phyloP scores from a whole-genome alignment of 2,797 vertebrate genomes.

The Parambassis ranga region DNA sequence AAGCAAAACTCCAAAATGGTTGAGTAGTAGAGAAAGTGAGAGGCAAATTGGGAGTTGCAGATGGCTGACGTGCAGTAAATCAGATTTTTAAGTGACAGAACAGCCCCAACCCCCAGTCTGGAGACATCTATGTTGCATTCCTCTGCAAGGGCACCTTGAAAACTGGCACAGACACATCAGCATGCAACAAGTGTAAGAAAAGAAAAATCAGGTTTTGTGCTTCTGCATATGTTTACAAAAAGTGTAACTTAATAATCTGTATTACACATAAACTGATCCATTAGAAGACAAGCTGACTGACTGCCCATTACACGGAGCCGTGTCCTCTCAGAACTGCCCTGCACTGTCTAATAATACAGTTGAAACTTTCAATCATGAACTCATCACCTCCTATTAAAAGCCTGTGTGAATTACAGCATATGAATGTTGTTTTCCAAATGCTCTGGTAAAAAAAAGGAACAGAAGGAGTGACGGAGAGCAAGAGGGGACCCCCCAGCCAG shows the following conservation, averaged over 20 bases:
- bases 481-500: constrained; percentile 32
- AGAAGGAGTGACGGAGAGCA: background rate
- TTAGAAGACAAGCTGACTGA: background rate
- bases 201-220: constrained; percentile 7
- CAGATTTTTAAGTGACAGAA: constrained; percentile 54
- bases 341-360: constrained; percentile 13
- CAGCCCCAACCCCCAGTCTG: constrained; percentile 31
- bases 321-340: background rate
- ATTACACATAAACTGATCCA: background rate
- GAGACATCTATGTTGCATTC: constrained; percentile 60
- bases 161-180: constrained; percentile 45
- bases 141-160: constrained; percentile 68
- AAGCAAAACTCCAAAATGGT: constrained; percentile 3
- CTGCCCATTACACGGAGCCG: background rate
- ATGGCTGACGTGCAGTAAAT: constrained; percentile 60
- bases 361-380: constrained; percentile 51
- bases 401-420: constrained; percentile 28
- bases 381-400: constrained; percentile 68
- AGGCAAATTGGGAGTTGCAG: constrained; percentile 43
- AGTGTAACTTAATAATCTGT: background rate
- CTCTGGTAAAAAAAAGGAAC: constrained; percentile 40
- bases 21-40: constrained; percentile 5
- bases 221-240: constrained; percentile 14
- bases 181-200: constrained; percentile 24
- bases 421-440: constrained; percentile 60